Percentiles rank a stretch among this genome's conserved stretches.
phyloP scores from a whole-genome alignment of 2,113 vertebrate genomes.

The Otocyon megalotis region DNA sequence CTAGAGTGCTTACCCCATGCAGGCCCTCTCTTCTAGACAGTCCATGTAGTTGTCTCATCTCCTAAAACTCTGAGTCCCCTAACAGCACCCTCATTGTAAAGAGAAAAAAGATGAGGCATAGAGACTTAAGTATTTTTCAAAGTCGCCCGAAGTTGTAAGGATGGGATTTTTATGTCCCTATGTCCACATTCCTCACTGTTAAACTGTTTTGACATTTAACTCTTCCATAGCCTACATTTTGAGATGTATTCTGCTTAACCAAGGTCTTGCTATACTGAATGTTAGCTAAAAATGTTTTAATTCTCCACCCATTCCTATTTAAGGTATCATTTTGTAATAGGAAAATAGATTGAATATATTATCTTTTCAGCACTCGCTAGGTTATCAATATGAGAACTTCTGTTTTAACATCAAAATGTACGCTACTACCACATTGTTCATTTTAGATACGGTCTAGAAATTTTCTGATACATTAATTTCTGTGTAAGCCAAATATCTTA shows the following conservation, averaged over 20 bases:
- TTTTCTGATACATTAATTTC: neutral
- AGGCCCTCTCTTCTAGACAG: neutral
- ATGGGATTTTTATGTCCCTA: neutral
- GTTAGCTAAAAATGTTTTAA: neutral
- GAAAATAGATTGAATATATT: neutral
- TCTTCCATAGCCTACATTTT: neutral
- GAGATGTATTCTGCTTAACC: neutral
- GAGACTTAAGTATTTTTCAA: neutral
- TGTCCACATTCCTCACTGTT: neutral
- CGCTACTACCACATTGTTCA: neutral
- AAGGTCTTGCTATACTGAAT: neutral
- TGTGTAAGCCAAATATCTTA: neutral
- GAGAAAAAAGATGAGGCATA: neutral
- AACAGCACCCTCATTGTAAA: neutral
- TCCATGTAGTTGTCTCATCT: neutral
- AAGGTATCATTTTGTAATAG: neutral
- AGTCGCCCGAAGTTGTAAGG: neutral
- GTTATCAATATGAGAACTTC: neutral
- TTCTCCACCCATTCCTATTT: neutral
- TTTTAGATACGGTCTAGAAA: neutral
- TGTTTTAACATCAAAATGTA: neutral
- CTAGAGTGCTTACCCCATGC: rapidly evolving
- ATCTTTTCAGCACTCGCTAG: neutral
- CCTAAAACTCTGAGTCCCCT: neutral
- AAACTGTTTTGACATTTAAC: neutral